Percentiles rank a stretch among this genome's conserved stretches.
Conservation (phyloP, 53 echinoderm and acorn worm species). For the Antedon mediterranea region DNA sequence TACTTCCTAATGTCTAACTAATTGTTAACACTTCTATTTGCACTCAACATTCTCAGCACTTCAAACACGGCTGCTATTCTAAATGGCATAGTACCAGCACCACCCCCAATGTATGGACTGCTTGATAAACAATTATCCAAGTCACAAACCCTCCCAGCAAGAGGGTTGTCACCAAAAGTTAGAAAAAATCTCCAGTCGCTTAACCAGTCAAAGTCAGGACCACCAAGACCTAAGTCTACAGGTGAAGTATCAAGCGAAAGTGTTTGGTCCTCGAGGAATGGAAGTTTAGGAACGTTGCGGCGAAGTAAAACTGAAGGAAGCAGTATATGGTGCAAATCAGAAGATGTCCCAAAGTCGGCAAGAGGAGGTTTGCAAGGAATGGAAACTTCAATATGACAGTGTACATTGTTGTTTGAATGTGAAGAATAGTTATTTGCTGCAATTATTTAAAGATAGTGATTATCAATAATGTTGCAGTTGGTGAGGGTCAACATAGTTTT, state of each 20-base stretch:
- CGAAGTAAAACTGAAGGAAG: neutral
- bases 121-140: neutral
- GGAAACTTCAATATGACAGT: neutral
- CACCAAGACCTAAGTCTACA: neutral
- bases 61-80: neutral
- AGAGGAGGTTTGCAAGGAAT: neutral
- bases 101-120: neutral
- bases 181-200: neutral
- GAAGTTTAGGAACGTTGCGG: neutral
- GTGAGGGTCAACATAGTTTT: neutral
- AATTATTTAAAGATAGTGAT: too few species aligned
- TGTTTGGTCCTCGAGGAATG: neutral
- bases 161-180: neutral
- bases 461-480: neutral
- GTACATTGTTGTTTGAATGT: neutral
- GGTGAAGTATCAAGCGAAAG: neutral
- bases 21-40: neutral
- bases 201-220: neutral
- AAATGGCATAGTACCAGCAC: neutral
- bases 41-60: neutral
- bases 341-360: neutral
- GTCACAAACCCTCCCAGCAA: neutral
- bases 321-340: neutral
- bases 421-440: too few species aligned
- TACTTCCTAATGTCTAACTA: neutral